A percentile compares a stretch with the other conserved stretches of the same genome.
These are phyloP conservation scores for Vesta saturnalis DNA, from an alignment of 2,888 invertebrate genomes.

Conservation along the genomic window DNA sequence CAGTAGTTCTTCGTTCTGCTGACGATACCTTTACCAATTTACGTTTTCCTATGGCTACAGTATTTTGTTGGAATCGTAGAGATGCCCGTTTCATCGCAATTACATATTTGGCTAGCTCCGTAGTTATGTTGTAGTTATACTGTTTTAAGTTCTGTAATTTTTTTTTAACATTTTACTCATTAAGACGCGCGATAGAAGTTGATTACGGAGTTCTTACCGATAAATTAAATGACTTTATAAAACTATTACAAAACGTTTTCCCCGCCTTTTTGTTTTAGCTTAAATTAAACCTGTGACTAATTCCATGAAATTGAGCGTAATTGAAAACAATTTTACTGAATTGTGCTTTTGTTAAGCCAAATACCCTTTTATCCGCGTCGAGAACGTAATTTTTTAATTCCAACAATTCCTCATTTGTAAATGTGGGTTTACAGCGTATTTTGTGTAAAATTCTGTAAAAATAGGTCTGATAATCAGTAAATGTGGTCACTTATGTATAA, in stretches of 20 bases:
- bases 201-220: neutral
- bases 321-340: neutral
- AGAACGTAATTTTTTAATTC: too few relatives aligned
- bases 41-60: conserved; percentile 4
- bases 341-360: neutral
- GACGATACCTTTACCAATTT: neutral
- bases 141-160: neutral
- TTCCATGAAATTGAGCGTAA: too few relatives aligned
- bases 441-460: neutral
- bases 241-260: too few relatives aligned
- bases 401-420: too few relatives aligned
- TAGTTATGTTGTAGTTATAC: too few relatives aligned
- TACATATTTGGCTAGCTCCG: conserved; percentile 36
- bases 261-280: neutral
- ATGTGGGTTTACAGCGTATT: conserved; percentile 3
- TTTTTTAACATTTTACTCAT: neutral
- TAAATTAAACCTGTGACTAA: too few relatives aligned
- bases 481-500: too few relatives aligned
- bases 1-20: conserved; percentile 12
- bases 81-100: conserved; percentile 37
- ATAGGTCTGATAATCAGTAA: too few relatives aligned
- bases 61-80: conserved; percentile 25
- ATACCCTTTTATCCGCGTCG: neutral
- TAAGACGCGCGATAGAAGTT: neutral
- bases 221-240: too few relatives aligned